phyloP scores from a whole-genome alignment of 2,797 vertebrate genomes.

The Chiroxiphia lanceolata region DNA sequence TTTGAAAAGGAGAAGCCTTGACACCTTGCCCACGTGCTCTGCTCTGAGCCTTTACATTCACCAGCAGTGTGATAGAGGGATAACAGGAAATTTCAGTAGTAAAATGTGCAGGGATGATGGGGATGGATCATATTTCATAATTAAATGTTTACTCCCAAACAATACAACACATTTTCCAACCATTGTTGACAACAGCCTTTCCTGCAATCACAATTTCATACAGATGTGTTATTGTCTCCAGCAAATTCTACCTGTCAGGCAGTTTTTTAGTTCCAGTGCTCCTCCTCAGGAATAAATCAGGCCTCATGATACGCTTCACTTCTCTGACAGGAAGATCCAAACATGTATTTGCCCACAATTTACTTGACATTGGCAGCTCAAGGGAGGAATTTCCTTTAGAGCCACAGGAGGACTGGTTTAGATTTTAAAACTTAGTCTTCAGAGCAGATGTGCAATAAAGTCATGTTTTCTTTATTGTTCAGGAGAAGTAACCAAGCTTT shows the following conservation, averaged over 20 bases:
- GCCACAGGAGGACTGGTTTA: background rate
- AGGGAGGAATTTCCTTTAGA: conserved; percentile 38
- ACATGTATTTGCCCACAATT: conserved; percentile 28
- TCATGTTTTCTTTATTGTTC: background rate
- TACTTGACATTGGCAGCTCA: conserved; percentile 24
- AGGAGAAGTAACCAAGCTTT: background rate
- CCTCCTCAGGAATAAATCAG: conserved; percentile 25
- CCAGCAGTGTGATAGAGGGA: background rate
- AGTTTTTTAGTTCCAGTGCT: background rate
- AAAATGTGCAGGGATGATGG: background rate
- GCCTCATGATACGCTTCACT: conserved; percentile 25
- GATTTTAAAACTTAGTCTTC: background rate
- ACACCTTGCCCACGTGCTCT: background rate
- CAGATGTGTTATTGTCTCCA: conserved; percentile 1
- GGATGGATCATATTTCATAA: background rate
- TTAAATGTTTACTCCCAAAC: background rate
- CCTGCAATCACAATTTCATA: background rate
- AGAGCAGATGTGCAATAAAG: background rate
- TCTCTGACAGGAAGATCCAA: conserved; percentile 37
- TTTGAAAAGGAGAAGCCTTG: background rate
- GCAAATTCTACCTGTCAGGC: conserved; percentile 28
- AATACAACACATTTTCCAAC: background rate
- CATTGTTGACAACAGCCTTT: background rate
- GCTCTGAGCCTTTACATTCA: background rate
- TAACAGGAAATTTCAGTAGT: accelerated